These are phyloP conservation scores for Gallinago solitaria DNA, from an alignment of 2,797 vertebrate species.

Conservation along the genomic window DNA sequence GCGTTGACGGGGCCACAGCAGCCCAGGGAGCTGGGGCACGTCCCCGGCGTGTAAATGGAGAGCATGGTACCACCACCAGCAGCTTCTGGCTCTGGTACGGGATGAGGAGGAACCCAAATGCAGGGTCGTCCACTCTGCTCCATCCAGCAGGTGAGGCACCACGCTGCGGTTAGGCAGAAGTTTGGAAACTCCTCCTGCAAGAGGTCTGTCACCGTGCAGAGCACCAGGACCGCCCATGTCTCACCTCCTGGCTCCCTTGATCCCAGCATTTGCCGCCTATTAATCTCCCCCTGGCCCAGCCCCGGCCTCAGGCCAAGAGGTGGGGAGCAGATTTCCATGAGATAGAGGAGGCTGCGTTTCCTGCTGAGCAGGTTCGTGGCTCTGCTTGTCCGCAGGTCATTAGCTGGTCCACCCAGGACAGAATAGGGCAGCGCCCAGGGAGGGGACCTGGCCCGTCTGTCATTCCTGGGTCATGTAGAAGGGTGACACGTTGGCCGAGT, in stretches of 20 bases:
- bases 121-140: background rate
- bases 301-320: background rate
- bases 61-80: background rate
- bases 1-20: accelerated
- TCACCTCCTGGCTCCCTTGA: background rate
- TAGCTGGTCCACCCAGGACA: background rate
- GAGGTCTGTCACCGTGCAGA: background rate
- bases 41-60: accelerated
- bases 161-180: background rate
- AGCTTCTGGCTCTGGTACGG: background rate
- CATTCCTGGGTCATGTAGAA: background rate
- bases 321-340: conserved; percentile 2
- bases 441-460: background rate
- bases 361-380: background rate
- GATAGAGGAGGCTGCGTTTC: background rate
- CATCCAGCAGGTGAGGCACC: accelerated
- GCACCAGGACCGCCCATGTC: background rate
- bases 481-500: background rate
- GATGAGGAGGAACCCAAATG: background rate
- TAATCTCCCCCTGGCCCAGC: background rate
- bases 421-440: background rate
- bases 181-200: background rate
- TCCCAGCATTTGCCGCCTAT: background rate
- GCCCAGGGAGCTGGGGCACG: background rate
- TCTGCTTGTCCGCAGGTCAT: accelerated